Conservation (phyloP, 2,888 invertebrate species). For the Tryphoninae sp. region DNA sequence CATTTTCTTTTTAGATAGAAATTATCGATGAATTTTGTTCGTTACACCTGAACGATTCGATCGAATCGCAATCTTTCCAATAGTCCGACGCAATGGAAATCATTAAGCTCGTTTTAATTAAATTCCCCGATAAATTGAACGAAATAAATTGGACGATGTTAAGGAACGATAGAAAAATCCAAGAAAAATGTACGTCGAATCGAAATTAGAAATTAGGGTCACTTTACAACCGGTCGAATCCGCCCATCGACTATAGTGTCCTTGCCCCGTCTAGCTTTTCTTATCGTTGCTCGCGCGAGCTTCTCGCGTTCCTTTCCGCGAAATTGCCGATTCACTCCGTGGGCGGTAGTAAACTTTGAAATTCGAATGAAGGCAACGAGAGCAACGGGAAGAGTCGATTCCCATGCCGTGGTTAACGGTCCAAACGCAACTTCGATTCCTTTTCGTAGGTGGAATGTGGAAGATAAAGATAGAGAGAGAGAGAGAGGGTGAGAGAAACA, state of each 20-base stretch:
- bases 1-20: no score
- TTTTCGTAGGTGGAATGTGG: conserved; percentile 36
- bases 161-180: not conserved
- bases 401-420: conserved; percentile 46
- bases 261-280: not conserved
- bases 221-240: conserved; percentile 10
- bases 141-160: not conserved
- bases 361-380: conserved; percentile 62
- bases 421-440: conserved; percentile 49
- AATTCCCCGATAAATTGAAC: no score
- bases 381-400: conserved; percentile 23
- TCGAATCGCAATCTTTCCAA: no score
- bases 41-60: no score
- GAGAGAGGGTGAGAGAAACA: conserved; percentile 36
- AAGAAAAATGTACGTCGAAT: not conserved
- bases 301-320: conserved; percentile 27
- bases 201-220: conserved; percentile 15
- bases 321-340: conserved; percentile 37
- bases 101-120: no score
- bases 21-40: no score
- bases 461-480: conserved; percentile 37
- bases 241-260: not conserved
- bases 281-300: not conserved
- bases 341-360: conserved; percentile 64
- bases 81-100: no score